Evolutionary conservation across 2,797 vertebrate species (phyloP).

Genomic region (Eospalax fontanierii): DNA sequence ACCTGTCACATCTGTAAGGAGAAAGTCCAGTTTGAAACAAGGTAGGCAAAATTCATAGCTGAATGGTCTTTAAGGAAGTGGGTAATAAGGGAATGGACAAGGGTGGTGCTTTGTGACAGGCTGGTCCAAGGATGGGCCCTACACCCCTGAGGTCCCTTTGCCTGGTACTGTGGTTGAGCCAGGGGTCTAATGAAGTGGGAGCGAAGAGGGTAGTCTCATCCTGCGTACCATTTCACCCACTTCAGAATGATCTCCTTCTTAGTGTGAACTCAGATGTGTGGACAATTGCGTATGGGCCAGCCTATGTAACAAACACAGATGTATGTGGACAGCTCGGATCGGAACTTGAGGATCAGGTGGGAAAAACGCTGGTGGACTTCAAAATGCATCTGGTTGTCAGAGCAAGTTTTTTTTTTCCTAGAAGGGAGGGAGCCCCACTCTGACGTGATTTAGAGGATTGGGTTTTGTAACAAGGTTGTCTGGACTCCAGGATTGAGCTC

Average conservation of each 20-base stretch:
- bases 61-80: not conserved
- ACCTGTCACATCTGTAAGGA: not conserved
- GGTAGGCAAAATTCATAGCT: not conserved
- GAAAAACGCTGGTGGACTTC: not conserved
- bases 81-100: no score
- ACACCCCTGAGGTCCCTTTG: no score
- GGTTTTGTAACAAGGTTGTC: not conserved
- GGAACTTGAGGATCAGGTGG: not conserved
- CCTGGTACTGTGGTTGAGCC: not conserved
- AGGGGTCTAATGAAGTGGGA: not conserved
- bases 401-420: not conserved
- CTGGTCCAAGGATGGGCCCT: no score
- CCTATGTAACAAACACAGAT: not conserved
- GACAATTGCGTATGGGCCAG: not conserved
- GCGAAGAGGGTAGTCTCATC: not conserved
- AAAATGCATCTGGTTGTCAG: not conserved
- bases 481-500: not conserved
- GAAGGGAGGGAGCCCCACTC: not conserved
- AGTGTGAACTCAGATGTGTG: not conserved
- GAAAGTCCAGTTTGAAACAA: constrained; percentile 27
- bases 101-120: not conserved
- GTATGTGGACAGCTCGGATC: not conserved
- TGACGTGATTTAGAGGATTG: not conserved
- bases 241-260: not conserved
- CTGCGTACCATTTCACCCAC: not conserved